Evolutionary conservation across 2,113 vertebrate species (phyloP).

Genomic region (Mohoua ochrocephala): DNA sequence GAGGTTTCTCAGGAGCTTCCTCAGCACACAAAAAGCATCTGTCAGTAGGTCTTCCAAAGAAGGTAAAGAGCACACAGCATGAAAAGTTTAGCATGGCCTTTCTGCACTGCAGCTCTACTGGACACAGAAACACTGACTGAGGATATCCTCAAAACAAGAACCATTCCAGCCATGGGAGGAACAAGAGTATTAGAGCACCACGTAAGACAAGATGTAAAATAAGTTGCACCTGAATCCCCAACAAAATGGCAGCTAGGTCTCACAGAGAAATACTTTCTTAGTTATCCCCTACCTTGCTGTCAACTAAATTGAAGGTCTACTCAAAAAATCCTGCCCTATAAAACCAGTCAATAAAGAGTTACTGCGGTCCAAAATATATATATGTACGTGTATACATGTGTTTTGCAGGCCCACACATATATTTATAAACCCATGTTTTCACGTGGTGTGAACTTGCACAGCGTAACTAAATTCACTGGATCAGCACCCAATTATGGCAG

Average conservation of each 20-base stretch:
- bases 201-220: background rate
- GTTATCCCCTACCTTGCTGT: background rate
- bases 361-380: background rate
- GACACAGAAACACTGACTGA: background rate
- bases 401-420: background rate
- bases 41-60: background rate
- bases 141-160: background rate
- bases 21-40: background rate
- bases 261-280: background rate
- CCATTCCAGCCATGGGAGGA: background rate
- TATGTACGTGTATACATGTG: background rate
- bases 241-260: background rate
- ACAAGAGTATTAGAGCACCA: background rate
- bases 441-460: background rate
- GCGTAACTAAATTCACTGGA: background rate
- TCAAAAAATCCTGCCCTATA: background rate
- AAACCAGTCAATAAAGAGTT: background rate
- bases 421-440: background rate
- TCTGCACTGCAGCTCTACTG: background rate
- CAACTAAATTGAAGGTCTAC: background rate
- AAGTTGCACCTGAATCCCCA: background rate
- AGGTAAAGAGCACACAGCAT: background rate
- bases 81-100: background rate
- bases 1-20: background rate
- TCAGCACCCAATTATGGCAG: background rate